phyloP scores from a whole-genome alignment of 2,113 vertebrate species.

The Sylvia atricapilla region DNA sequence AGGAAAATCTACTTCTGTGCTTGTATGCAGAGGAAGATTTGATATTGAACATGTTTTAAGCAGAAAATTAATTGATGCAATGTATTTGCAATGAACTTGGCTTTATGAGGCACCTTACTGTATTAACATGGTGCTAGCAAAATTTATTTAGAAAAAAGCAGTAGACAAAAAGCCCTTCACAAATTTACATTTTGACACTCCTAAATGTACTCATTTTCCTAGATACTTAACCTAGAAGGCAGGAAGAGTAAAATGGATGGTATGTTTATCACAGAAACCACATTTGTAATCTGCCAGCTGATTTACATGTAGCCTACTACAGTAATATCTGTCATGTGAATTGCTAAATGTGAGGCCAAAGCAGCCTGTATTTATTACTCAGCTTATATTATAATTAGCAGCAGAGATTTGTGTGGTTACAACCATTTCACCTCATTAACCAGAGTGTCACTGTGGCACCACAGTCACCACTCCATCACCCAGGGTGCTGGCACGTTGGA shows the following conservation, averaged over 20 bases:
- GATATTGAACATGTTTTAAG: not conserved
- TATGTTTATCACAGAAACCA: not conserved
- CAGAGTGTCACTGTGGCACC: not conserved
- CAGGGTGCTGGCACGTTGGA: rapidly evolving
- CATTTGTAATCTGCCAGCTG: not conserved
- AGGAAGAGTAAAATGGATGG: not conserved
- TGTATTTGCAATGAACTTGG: not conserved
- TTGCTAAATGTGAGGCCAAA: not conserved
- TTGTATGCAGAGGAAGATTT: not conserved
- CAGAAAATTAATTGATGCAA: not conserved
- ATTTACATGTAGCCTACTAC: not conserved
- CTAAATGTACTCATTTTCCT: not conserved
- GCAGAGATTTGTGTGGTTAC: not conserved
- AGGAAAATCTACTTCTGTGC: not conserved
- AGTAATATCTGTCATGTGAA: not conserved
- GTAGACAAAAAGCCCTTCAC: not conserved
- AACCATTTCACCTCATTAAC: not conserved
- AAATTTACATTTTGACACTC: not conserved
- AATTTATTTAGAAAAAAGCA: not conserved
- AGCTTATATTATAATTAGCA: not conserved
- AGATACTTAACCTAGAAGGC: not conserved
- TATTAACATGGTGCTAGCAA: not conserved
- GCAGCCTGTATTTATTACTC: not conserved
- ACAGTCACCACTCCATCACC: not conserved
- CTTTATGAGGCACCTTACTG: not conserved